A percentile compares a stretch with the other conserved stretches of the same genome.
phyloP scores from a whole-genome alignment of 2,888 invertebrate genomes.

The Notodonta ziczac region DNA sequence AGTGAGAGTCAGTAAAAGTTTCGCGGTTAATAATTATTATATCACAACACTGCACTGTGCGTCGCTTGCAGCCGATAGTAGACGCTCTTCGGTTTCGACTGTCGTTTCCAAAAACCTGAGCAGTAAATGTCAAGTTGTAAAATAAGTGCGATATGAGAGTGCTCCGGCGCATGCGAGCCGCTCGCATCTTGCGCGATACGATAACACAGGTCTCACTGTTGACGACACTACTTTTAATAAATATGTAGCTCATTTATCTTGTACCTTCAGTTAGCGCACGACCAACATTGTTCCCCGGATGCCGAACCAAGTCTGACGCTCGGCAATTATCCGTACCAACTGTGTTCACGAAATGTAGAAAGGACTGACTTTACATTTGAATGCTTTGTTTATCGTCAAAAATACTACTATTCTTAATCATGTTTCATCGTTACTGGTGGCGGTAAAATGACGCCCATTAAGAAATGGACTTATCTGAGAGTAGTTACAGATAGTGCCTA shows the following conservation, averaged over 20 bases:
- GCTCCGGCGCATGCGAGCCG: constrained; percentile 62
- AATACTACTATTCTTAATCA: constrained; percentile 5
- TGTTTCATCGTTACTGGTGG: constrained; percentile 6
- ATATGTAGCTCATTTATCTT: constrained; percentile 75
- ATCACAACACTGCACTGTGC: constrained; percentile 58
- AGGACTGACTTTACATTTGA: constrained; percentile 4
- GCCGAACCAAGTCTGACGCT: constrained; percentile 35
- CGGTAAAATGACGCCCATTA: constrained; percentile 16
- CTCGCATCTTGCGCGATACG: constrained; percentile 73
- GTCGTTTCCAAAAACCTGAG: constrained; percentile 76
- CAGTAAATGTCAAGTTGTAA: constrained; percentile 75
- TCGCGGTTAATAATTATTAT: constrained; percentile 47
- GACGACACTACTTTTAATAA: constrained; percentile 74
- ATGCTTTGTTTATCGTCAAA: constrained; percentile 10
- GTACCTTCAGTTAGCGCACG: constrained; percentile 65
- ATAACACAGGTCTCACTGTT: constrained; percentile 75
- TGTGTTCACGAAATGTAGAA: constrained; percentile 17
- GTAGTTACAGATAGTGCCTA: constrained; percentile 19
- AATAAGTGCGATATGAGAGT: constrained; percentile 69
- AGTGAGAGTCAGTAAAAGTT: constrained; percentile 72
- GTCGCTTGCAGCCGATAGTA: constrained; percentile 53
- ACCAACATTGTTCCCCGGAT: constrained; percentile 49
- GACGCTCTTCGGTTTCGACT: constrained; percentile 60
- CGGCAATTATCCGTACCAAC: constrained; percentile 34
- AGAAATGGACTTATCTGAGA: constrained; percentile 25